Conservation (phyloP, 2,113 vertebrate species). For the Cololabis saira region DNA sequence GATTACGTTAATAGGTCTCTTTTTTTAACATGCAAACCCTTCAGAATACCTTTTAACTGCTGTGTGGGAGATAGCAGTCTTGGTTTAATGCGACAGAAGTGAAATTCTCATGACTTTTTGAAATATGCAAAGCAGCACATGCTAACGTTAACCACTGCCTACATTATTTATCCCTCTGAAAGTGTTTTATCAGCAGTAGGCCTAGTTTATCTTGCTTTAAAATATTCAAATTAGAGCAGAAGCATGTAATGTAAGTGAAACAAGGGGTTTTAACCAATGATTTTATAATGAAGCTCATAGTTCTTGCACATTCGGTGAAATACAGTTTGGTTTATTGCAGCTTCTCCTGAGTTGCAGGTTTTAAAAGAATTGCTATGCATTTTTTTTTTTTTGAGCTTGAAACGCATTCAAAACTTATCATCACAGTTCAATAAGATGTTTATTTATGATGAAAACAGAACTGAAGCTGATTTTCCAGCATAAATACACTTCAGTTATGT, state of each 20-base stretch:
- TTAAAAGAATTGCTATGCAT: conserved; percentile 18
- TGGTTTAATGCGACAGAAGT: conserved; percentile 65
- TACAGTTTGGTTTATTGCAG: conserved; percentile 28
- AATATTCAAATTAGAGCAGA: conserved; percentile 70
- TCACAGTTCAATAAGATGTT: too few relatives aligned
- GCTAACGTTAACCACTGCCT: conserved; percentile 73
- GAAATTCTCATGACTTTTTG: conserved; percentile 65
- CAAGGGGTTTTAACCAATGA: conserved; percentile 35
- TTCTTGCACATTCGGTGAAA: conserved; percentile 52
- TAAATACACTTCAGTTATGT: too few relatives aligned
- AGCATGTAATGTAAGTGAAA: conserved; percentile 32
- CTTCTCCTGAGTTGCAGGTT: conserved; percentile 42
- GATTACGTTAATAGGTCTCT: conserved; percentile 73
- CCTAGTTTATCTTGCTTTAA: conserved; percentile 67
- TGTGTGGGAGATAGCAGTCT: conserved; percentile 50
- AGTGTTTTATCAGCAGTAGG: conserved; percentile 76
- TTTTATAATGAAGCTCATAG: conserved; percentile 48
- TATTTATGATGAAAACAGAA: too few relatives aligned
- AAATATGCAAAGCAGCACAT: conserved; percentile 81
- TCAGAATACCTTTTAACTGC: conserved; percentile 63
- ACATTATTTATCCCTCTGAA: conserved; percentile 76
- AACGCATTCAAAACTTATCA: not conserved
- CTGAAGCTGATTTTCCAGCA: too few relatives aligned
- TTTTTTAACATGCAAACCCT: conserved; percentile 66
- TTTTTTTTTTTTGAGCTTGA: not conserved